phyloP scores from a whole-genome alignment of 1,140 invertebrate species.

The Eurosta solidaginis region DNA sequence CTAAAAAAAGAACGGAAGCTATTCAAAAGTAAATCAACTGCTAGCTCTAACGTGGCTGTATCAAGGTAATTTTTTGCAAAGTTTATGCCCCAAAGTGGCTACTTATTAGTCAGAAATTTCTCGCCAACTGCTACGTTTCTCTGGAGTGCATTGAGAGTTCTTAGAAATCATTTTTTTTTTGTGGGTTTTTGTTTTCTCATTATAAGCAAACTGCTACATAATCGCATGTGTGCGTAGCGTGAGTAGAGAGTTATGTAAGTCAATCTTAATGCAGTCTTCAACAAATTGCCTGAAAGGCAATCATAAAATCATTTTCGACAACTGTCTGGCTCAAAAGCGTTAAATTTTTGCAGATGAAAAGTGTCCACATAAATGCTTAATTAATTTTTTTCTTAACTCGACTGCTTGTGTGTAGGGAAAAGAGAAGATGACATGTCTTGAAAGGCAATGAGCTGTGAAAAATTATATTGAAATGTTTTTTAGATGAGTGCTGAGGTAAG shows the following conservation, averaged over 20 bases:
- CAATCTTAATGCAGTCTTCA: not conserved
- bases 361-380: constrained; percentile 13
- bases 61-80: constrained; percentile 16
- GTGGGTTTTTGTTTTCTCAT: not conserved
- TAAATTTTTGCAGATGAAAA: not conserved
- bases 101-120: not conserved
- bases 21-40: constrained; percentile 16
- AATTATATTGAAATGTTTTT: too few species aligned
- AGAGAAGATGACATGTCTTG: too few species aligned
- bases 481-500: too few species aligned
- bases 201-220: too few species aligned
- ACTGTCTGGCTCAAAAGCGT: not conserved
- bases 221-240: not conserved
- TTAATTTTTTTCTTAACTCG: not conserved
- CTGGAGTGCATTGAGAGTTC: not conserved
- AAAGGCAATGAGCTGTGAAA: not conserved
- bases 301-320: not conserved
- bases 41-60: not conserved
- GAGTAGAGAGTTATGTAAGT: not conserved
- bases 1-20: not conserved
- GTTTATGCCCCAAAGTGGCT: not conserved
- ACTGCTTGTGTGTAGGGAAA: too few species aligned
- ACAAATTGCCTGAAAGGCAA: not conserved
- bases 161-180: not conserved
- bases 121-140: too few species aligned